Evolutionary conservation across 2,888 invertebrate species (phyloP).

Genomic region (Tenodera sinensis): DNA sequence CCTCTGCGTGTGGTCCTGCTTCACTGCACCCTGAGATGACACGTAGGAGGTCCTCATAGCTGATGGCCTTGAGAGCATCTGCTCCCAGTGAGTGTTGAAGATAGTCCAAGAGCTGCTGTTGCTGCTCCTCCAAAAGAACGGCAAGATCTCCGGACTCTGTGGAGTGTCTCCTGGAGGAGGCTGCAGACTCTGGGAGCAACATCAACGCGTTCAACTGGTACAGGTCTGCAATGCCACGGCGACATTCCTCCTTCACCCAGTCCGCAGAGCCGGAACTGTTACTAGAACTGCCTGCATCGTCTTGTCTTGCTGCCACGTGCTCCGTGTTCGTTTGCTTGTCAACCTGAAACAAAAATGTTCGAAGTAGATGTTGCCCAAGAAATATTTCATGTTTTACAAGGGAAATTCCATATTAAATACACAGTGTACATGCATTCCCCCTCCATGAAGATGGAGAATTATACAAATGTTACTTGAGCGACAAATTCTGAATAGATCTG

Average conservation of each 20-base stretch:
- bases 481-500: no score
- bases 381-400: no score
- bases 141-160: background rate
- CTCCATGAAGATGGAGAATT: no score
- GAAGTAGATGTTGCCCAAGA: no score
- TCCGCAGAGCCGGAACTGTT: background rate
- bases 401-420: no score
- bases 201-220: slow-evolving; percentile 38
- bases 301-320: background rate
- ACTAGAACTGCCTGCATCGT: background rate
- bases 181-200: background rate
- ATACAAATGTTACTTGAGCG: no score
- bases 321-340: slow-evolving; percentile 31
- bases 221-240: slow-evolving; percentile 40
- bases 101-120: slow-evolving; percentile 40
- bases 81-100: slow-evolving; percentile 33
- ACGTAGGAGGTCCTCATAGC: slow-evolving; percentile 38
- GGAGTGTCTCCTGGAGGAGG: background rate
- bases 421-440: no score
- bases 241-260: slow-evolving; percentile 39
- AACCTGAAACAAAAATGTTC: background rate
- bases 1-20: background rate
- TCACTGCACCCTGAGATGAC: background rate
- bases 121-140: slow-evolving; percentile 31
- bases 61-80: slow-evolving; percentile 26